These are phyloP conservation scores for Drosophila cardini DNA, from an alignment of 1,140 invertebrate genomes.

Conservation along the genomic window DNA sequence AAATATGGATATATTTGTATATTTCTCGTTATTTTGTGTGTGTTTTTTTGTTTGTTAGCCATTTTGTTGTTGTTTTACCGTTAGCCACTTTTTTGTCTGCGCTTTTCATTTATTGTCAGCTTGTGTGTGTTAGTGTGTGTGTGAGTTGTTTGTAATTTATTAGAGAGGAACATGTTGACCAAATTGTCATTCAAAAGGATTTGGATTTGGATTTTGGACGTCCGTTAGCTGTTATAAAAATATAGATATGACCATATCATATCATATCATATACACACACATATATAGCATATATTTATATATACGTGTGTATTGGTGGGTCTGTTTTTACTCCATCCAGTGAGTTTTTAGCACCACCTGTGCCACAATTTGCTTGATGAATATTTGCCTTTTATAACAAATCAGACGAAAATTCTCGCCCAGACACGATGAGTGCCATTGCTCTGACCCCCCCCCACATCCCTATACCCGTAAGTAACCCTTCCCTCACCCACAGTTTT, in stretches of 20 bases:
- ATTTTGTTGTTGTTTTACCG: conserved; percentile 24
- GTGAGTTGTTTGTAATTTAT: conserved; percentile 77
- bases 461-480: too few species aligned
- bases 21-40: conserved; percentile 33
- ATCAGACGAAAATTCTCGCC: conserved; percentile 58
- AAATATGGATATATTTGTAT: conserved; percentile 33
- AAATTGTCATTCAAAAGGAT: conserved; percentile 82
- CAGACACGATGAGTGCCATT: conserved; percentile 45
- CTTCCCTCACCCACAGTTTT: neutral
- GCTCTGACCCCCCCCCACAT: neutral
- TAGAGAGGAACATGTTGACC: conserved; percentile 81
- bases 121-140: conserved; percentile 13
- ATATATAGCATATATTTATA: conserved; percentile 30
- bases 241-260: conserved; percentile 65
- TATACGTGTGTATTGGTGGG: conserved; percentile 18
- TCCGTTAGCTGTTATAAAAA: conserved; percentile 49
- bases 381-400: conserved; percentile 80
- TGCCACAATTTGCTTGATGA: conserved; percentile 72
- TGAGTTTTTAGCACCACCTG: conserved; percentile 14
- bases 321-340: neutral
- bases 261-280: conserved; percentile 31
- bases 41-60: neutral
- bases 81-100: conserved; percentile 73
- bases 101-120: conserved; percentile 62
- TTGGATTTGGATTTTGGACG: conserved; percentile 52